A percentile compares a stretch with the other conserved stretches of the same genome.
Evolutionary conservation across 1,140 invertebrate genomes (phyloP).

Genomic region (Hormaphis cornu): DNA sequence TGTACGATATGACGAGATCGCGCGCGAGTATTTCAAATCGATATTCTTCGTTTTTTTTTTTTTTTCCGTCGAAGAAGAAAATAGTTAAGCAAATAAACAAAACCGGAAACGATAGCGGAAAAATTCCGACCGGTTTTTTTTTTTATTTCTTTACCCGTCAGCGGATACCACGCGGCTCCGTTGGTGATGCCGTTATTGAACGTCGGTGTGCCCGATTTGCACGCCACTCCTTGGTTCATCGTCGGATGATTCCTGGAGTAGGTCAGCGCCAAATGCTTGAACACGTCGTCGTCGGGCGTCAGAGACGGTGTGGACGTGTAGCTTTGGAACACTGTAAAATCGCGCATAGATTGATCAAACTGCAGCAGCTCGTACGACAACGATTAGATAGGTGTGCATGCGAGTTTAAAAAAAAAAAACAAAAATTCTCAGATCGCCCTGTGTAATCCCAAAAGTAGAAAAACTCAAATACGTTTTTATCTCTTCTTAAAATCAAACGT

Average conservation of each 20-base stretch:
- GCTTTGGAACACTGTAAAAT: slow-evolving; percentile 41
- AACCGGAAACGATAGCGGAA: too few relatives aligned
- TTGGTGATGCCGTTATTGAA: slow-evolving; percentile 85
- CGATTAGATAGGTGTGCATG: background rate
- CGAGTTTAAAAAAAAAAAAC: too few relatives aligned
- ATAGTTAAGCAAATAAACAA: too few relatives aligned
- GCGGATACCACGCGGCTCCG: slow-evolving; percentile 83
- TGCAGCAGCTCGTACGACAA: too few relatives aligned
- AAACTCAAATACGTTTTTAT: too few relatives aligned
- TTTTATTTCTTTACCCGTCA: slow-evolving; percentile 53
- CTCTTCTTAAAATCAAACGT: too few relatives aligned
- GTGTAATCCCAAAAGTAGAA: too few relatives aligned
- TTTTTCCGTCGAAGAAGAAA: too few relatives aligned
- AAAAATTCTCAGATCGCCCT: too few relatives aligned
- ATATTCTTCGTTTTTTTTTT: too few relatives aligned
- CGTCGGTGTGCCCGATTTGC: slow-evolving; percentile 57
- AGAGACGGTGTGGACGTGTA: slow-evolving; percentile 43
- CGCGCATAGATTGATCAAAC: background rate
- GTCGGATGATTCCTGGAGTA: slow-evolving; percentile 84
- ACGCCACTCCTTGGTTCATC: slow-evolving; percentile 73
- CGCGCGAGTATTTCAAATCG: too few relatives aligned
- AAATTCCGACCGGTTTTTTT: background rate
- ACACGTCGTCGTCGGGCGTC: slow-evolving; percentile 87
- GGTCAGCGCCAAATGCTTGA: slow-evolving; percentile 75
- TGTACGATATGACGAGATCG: too few relatives aligned